Base-by-base conservation (phyloP, 2,113 vertebrate genomes). In the Charadrius vociferus region DNA sequence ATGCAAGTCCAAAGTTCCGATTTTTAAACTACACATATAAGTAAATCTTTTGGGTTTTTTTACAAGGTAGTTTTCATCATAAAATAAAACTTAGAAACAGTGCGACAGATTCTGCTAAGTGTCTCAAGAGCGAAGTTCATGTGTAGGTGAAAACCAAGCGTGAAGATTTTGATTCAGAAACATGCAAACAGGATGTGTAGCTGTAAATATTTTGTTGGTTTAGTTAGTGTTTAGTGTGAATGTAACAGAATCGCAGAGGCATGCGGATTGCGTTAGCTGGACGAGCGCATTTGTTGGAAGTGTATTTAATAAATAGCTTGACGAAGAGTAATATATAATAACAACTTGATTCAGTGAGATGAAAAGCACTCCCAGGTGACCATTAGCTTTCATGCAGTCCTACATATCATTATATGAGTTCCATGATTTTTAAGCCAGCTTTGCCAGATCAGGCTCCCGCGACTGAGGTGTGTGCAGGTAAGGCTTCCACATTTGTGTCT, bases 311-410 rank as follows among this genome's bases (percentile, higher is more conserved):
- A 81, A 84, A 91, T 17, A 79, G 23, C 47, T 91, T 43, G 62
- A 34, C 6, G 6, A 68, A 68, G 26, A 73, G 41, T 75, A 79
- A 88, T 68, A 17, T 21, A 29, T 75, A 84, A 71, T 45, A 68
- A 36, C 43, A 87, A 26, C 41, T 89, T 71, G 45, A 84, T 89
- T 67, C 59, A 43, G 37, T 39, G 81, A 84, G 34, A 34, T 81
- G 77, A 93, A 94, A 91, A 91, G 55, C 65, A 56, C 43, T 96
- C 62, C 49, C 85, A 73, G 43, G 77, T 93, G 92, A 45, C 68
- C 43, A 13, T n/a, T 41, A 74, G 50, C 78, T 85, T 82, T 91
- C 43, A 39, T 34, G 56, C 39, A 65, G 30, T 56, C 62, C 58
- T 88, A 7, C 24, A 4, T 29, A 85, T 5, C 11, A 11, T 61